These are phyloP conservation scores for Hydrozoanthus gracilis DNA, from an alignment of 92 coral and sea anemone genomes.

Conservation along the genomic window DNA sequence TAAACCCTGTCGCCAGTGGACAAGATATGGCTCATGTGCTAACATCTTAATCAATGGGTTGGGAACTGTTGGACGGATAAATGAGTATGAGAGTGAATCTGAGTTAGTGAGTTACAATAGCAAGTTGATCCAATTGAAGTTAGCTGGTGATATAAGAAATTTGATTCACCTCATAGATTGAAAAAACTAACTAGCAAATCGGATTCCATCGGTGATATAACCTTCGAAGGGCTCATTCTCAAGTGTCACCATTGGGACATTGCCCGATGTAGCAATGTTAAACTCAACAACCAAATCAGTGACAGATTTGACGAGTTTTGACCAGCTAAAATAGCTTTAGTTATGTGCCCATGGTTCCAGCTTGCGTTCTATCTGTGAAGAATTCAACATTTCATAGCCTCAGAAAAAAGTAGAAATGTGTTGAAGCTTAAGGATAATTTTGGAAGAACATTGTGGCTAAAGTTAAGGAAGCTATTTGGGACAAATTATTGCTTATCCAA, in stretches of 20 bases:
- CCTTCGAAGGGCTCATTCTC: not conserved
- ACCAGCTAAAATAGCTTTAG: not conserved
- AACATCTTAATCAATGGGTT: not conserved
- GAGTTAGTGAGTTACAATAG: not conserved
- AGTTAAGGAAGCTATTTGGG: not conserved
- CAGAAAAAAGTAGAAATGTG: not conserved
- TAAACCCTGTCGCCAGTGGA: not conserved
- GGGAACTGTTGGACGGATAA: not conserved
- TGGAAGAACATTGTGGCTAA: not conserved
- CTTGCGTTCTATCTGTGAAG: not conserved
- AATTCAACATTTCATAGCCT: not conserved
- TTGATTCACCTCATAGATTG: not conserved
- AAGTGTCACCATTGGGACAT: not conserved
- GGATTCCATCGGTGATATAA: not conserved
- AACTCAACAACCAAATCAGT: not conserved
- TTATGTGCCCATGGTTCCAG: not conserved
- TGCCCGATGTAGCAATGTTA: not conserved
- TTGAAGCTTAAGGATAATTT: not conserved
- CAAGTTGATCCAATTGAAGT: not conserved
- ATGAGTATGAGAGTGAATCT: not conserved
- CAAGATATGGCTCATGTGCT: not conserved
- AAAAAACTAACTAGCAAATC: not conserved
- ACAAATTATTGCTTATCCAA: not conserved
- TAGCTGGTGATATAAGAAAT: not conserved
- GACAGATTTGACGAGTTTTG: not conserved